phyloP scores from a whole-genome alignment of 1,140 invertebrate species.

The Temnothorax longispinosus region DNA sequence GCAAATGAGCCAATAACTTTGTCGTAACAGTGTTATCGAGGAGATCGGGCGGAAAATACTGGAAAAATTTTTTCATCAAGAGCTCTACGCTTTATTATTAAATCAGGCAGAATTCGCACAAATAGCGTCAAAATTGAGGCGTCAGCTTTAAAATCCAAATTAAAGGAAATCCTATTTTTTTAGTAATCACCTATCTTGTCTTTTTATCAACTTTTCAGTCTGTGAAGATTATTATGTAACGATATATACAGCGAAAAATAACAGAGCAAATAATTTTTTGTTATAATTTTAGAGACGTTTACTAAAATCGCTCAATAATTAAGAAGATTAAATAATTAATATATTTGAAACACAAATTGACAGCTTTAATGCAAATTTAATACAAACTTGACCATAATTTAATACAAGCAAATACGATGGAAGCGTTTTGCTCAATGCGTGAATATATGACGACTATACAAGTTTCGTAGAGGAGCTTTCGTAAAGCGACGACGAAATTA shows the following conservation, averaged over 20 bases:
- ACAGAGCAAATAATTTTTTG: not conserved
- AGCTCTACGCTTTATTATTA: not conserved
- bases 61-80: constrained; percentile 25
- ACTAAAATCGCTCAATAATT: not conserved
- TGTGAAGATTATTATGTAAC: not conserved
- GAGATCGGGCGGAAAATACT: not conserved
- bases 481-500: not conserved
- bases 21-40: constrained; percentile 15
- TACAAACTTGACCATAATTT: not conserved
- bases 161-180: not conserved
- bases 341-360: not conserved
- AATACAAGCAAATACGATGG: not conserved
- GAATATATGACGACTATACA: not conserved
- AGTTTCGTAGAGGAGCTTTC: not conserved
- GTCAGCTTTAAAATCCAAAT: not conserved
- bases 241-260: not conserved
- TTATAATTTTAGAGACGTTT: not conserved
- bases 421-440: not conserved
- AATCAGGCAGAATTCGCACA: not conserved
- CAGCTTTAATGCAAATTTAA: not conserved
- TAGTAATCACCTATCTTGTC: not conserved
- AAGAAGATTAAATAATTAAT: not conserved
- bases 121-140: not conserved
- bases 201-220: not conserved
- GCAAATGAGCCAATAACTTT: constrained; percentile 42